Conservation (phyloP, 2,888 invertebrate species). For the Pseudoips prasinana region DNA sequence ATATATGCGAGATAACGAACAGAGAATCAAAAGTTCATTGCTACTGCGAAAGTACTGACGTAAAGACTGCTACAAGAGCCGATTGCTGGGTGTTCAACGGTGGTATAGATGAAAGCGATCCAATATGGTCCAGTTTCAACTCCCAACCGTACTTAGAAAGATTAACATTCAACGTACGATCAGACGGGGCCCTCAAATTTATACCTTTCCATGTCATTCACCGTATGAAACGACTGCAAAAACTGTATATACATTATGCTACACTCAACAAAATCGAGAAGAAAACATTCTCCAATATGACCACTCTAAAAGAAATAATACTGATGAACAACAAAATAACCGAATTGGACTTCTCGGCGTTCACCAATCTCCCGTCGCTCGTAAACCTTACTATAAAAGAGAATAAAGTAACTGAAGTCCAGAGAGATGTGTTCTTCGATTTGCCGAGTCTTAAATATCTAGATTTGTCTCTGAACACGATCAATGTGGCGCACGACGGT, state of each 20-base stretch:
- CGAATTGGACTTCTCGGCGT: slow-evolving; percentile 85
- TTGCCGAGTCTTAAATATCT: slow-evolving; percentile 88
- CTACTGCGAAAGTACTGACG: slow-evolving; percentile 83
- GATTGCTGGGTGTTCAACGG: slow-evolving; percentile 90
- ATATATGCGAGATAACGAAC: slow-evolving; percentile 82
- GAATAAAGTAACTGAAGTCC: slow-evolving; percentile 89
- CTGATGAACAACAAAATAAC: slow-evolving; percentile 88
- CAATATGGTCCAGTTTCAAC: slow-evolving; percentile 87
- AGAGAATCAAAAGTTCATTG: slow-evolving; percentile 84
- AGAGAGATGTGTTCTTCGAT: slow-evolving; percentile 88
- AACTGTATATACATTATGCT: slow-evolving; percentile 87
- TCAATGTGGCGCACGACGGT: slow-evolving; percentile 92
- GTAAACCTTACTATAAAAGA: slow-evolving; percentile 88
- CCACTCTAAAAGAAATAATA: slow-evolving; percentile 86
- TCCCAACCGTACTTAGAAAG: slow-evolving; percentile 86
- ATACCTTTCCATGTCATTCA: slow-evolving; percentile 87
- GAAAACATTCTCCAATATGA: slow-evolving; percentile 88
- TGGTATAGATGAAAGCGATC: slow-evolving; percentile 85
- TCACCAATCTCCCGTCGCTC: slow-evolving; percentile 87
- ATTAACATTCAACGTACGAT: slow-evolving; percentile 86
- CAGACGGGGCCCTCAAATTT: slow-evolving; percentile 85
- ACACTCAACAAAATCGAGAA: slow-evolving; percentile 86
- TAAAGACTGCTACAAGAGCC: slow-evolving; percentile 84
- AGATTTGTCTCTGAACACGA: slow-evolving; percentile 92
- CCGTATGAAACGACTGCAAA: slow-evolving; percentile 84